Conservation (phyloP, 2,113 vertebrate genomes). For the Thamnophis sirtalis region DNA sequence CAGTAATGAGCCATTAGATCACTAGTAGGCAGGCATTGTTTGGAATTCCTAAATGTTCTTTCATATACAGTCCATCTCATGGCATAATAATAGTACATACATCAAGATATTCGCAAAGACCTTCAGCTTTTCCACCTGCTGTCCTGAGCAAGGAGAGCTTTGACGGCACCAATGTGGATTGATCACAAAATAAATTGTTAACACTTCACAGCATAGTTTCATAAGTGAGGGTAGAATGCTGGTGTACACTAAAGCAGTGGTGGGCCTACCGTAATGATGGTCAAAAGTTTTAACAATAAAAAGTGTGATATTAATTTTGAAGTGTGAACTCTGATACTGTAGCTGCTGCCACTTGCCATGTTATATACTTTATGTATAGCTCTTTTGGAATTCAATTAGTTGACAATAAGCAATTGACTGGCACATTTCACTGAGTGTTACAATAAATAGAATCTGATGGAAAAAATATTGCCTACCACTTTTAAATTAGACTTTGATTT, state of each 20-base stretch:
- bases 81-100: background rate
- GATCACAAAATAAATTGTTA: background rate
- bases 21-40: background rate
- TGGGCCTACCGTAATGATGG: background rate
- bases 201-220: background rate
- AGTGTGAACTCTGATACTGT: background rate
- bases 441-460: background rate
- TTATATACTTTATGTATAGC: background rate
- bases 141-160: background rate
- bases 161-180: background rate
- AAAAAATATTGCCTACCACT: fast-evolving
- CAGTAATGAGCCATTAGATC: background rate
- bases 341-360: background rate
- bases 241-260: background rate
- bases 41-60: background rate
- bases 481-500: background rate
- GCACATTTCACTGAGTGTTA: fast-evolving
- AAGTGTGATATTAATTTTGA: fast-evolving
- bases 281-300: background rate
- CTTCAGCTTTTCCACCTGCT: background rate
- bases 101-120: background rate
- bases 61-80: background rate
- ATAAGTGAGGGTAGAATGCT: background rate
- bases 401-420: background rate
- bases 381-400: background rate